Evolutionary conservation across 2,797 vertebrate genomes (phyloP), one percentile per base, ranked within the genome.

Genomic region (Stomatorhinus walkeri): DNA sequence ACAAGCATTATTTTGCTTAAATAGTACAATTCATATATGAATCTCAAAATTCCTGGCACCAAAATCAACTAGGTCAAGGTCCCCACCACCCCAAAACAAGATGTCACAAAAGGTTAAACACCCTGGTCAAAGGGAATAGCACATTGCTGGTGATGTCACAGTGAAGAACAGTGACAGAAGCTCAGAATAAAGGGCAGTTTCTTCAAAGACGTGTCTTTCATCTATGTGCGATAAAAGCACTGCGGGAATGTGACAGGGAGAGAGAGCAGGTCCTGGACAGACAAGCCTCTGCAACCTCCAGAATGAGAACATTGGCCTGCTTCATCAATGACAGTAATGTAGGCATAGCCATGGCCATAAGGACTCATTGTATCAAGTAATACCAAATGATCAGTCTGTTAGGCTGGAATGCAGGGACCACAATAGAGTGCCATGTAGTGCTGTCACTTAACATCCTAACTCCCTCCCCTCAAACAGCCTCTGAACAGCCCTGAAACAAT

Each of bases 211-310:
- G 88, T 88, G 52, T 87, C 89, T 94, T 95, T 94, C 88, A 94
- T 95, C 91, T 89, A 24, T 6, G 83, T 76, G 90, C 91, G 92
- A 94, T 93, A 89, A 94, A 93, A 93, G 92, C 83, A 14, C 91
- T 72, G 90, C 90, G 91, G 91, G 79, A 8, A 46, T 46, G 76
- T 81, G 76, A 81, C 36, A 40, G 72, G 12, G 72, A 43, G 76
- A 8, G 49, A 46, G 12, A 14, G 16, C 4, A 43, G 49, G 68
- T 85, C 76, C 88, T 88, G 85, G 88, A 90, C 90, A 89, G 40
- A 89, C 16, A 89, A 81, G 81, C 40, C 79, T 59, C 40, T 52
- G 88, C 90, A 90, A 24, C 87, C n/a, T 6, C n/a, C 40, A 43
- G 88, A 54, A 24, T 72, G 68, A 48, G 46, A 83, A 43, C 79